These are phyloP conservation scores for Gila robusta DNA, from an alignment of 2,797 vertebrate genomes.

Conservation along the genomic window DNA sequence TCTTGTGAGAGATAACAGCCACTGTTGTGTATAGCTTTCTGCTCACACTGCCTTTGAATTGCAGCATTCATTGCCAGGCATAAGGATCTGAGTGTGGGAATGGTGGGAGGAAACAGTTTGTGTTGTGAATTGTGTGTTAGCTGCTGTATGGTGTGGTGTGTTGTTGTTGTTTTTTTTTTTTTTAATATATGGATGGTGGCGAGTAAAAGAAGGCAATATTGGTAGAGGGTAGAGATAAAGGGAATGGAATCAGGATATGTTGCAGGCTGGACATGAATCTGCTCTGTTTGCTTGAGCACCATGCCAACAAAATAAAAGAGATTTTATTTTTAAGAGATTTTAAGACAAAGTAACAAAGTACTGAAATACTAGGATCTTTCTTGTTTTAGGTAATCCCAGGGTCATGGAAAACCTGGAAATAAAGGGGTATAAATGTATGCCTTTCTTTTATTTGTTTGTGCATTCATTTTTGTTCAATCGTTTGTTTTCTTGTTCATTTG, in stretches of 20 bases:
- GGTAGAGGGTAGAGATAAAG: background rate
- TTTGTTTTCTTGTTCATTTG: background rate
- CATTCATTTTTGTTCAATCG: background rate
- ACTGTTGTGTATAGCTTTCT: background rate
- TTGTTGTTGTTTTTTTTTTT: background rate
- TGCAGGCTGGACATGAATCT: background rate
- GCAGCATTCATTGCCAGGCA: background rate
- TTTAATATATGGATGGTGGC: no score
- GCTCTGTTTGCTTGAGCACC: background rate
- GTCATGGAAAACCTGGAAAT: background rate
- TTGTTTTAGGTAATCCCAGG: background rate
- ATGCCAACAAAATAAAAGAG: background rate
- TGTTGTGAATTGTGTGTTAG: conserved; percentile 5
- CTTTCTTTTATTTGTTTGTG: background rate
- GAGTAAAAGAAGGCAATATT: background rate
- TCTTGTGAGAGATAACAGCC: background rate
- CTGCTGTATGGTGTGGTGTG: background rate
- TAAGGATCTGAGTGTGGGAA: conserved; percentile 4
- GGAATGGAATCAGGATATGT: no score
- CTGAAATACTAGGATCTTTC: background rate
- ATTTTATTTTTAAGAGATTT: background rate
- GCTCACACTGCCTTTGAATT: conserved; percentile 8
- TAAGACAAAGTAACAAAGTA: background rate
- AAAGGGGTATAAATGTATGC: background rate
- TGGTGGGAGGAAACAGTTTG: background rate